phyloP scores from a whole-genome alignment of 2,113 vertebrate genomes.

The Uria lomvia region DNA sequence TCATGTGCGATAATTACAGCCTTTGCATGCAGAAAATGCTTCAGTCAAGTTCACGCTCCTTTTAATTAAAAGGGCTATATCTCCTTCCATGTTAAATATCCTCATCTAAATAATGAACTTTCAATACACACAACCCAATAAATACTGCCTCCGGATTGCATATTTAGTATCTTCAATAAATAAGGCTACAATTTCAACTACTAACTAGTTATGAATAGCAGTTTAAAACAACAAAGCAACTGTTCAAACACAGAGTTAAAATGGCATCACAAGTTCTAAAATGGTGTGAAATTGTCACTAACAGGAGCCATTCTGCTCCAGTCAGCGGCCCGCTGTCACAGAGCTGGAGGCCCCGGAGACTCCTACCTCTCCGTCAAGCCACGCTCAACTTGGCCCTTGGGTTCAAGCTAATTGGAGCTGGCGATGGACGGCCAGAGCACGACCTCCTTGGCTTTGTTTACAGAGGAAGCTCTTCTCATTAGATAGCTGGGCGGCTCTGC shows the following conservation, averaged over 20 bases:
- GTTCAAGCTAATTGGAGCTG: neutral
- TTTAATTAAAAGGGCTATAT: conserved; percentile 19
- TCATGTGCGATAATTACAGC: neutral
- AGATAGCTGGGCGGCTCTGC: neutral
- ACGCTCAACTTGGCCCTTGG: neutral
- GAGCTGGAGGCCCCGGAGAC: neutral
- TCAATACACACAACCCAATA: neutral
- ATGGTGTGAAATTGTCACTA: neutral
- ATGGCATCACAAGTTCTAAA: neutral
- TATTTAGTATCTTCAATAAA: conserved; percentile 21
- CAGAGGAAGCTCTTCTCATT: neutral
- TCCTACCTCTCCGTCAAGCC: neutral
- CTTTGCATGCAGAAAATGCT: conserved; percentile 12
- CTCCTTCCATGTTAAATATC: neutral
- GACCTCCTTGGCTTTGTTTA: neutral
- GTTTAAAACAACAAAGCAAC: conserved; percentile 22
- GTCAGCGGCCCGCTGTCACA: neutral
- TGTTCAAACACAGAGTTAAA: neutral
- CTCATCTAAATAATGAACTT: conserved; percentile 35
- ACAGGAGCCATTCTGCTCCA: neutral
- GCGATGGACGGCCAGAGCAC: neutral
- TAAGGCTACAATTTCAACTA: neutral
- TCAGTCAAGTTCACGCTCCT: neutral
- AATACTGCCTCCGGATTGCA: neutral
- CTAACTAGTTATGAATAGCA: neutral